Evolutionary conservation across 1,140 invertebrate genomes (phyloP).

Genomic region (Drosophila kurseongensis): DNA sequence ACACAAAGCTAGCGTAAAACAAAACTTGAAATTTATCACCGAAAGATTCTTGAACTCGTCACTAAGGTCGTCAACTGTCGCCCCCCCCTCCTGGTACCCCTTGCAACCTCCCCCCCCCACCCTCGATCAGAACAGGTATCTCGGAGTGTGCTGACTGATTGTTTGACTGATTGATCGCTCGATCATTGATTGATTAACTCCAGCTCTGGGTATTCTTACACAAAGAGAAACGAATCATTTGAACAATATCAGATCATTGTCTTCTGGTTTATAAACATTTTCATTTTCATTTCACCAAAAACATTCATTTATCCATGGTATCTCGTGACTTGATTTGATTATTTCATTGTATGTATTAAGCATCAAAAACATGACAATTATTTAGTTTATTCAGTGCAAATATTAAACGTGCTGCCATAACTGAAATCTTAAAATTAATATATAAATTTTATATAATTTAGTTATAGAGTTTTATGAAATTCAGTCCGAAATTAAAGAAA

Average conservation of each 20-base stretch:
- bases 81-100: not conserved
- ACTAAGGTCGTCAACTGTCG: slow-evolving; percentile 34
- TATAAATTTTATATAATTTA: too few relatives aligned
- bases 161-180: slow-evolving; percentile 44
- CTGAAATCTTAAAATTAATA: too few relatives aligned
- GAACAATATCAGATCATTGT: not conserved
- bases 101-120: not conserved
- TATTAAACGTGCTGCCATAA: too few relatives aligned
- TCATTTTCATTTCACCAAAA: not conserved
- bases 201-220: slow-evolving; percentile 6
- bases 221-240: slow-evolving; percentile 5
- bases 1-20: slow-evolving; percentile 9
- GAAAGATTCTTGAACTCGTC: slow-evolving; percentile 48
- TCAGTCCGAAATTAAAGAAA: too few relatives aligned
- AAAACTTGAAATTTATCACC: slow-evolving; percentile 44
- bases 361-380: too few relatives aligned
- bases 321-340: not conserved
- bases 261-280: not conserved
- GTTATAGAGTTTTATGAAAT: too few relatives aligned
- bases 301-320: too few relatives aligned
- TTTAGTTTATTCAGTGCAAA: too few relatives aligned
- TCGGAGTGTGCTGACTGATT: slow-evolving; percentile 21
- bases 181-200: slow-evolving; percentile 51
- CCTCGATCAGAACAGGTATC: slow-evolving; percentile 16
- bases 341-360: too few relatives aligned